Evolutionary conservation across 2,888 invertebrate species (phyloP).

Genomic region (Meiosimyza decipiens): DNA sequence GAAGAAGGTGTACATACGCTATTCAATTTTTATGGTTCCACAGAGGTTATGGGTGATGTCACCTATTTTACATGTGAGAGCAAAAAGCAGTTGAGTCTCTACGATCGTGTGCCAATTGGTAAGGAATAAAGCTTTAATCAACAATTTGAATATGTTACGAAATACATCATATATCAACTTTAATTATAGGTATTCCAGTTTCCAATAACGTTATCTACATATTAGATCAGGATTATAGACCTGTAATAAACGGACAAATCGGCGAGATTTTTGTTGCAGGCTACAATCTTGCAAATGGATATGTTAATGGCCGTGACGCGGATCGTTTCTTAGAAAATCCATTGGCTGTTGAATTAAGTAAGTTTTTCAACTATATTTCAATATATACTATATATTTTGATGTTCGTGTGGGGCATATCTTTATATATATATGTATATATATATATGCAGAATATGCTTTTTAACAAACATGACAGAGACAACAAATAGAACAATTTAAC

Average conservation of each 20-base stretch:
- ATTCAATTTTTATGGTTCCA: slow-evolving; percentile 92
- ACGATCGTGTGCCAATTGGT: slow-evolving; percentile 86
- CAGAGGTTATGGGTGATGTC: slow-evolving; percentile 92
- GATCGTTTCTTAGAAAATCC: slow-evolving; percentile 82
- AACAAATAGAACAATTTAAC: too few species aligned
- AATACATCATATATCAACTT: background rate
- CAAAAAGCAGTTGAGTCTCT: slow-evolving; percentile 71
- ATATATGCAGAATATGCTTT: too few species aligned
- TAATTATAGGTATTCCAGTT: slow-evolving; percentile 74
- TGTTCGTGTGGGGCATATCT: too few species aligned
- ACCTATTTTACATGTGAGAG: slow-evolving; percentile 79
- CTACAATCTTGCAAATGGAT: slow-evolving; percentile 81
- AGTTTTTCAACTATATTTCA: slow-evolving; percentile 38
- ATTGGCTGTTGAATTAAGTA: slow-evolving; percentile 74
- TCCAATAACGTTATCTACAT: slow-evolving; percentile 86
- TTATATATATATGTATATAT: too few species aligned
- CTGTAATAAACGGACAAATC: slow-evolving; percentile 77
- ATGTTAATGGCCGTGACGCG: slow-evolving; percentile 79
- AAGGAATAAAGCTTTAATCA: slow-evolving; percentile 52
- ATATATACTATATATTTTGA: too few species aligned
- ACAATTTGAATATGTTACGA: background rate
- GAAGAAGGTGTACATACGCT: slow-evolving; percentile 74
- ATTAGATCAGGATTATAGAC: slow-evolving; percentile 78
- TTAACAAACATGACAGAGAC: too few species aligned
- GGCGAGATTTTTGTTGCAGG: slow-evolving; percentile 89